Percentiles rank a stretch among this genome's conserved stretches.
Evolutionary conservation across 2,888 invertebrate genomes (phyloP).

Genomic region (Chironomus riparius): DNA sequence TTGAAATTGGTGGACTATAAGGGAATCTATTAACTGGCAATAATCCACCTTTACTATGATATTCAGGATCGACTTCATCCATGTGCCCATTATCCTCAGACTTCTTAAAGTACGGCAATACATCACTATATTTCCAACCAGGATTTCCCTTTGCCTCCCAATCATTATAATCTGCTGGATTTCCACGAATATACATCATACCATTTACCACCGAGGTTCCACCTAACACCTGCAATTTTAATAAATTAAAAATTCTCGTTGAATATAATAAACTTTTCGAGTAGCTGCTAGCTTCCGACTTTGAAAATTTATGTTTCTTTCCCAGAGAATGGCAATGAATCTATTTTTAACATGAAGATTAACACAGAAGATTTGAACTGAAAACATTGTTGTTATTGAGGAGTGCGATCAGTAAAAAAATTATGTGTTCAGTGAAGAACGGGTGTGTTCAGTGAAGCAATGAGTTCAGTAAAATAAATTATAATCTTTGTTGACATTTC

Average conservation of each 20-base stretch:
- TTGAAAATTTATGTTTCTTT: not conserved
- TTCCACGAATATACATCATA: slow-evolving; percentile 92
- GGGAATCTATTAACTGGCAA: slow-evolving; percentile 73
- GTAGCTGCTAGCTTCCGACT: not conserved
- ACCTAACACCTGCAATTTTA: slow-evolving; percentile 53
- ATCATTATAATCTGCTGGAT: slow-evolving; percentile 74
- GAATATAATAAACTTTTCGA: too few relatives aligned
- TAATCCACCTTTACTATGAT: slow-evolving; percentile 68
- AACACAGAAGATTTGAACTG: too few relatives aligned
- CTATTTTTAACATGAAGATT: too few relatives aligned
- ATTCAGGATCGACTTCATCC: slow-evolving; percentile 63
- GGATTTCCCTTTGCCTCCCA: slow-evolving; percentile 80
- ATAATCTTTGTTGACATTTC: too few relatives aligned
- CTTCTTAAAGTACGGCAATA: slow-evolving; percentile 81
- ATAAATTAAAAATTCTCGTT: too few relatives aligned
- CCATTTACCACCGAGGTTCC: slow-evolving; percentile 92
- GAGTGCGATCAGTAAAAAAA: too few relatives aligned
- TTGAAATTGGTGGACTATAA: slow-evolving; percentile 73
- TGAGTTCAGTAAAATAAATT: too few relatives aligned
- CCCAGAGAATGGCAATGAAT: too few relatives aligned
- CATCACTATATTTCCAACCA: slow-evolving; percentile 84
- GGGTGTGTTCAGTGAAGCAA: too few relatives aligned
- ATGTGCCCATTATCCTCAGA: slow-evolving; percentile 71
- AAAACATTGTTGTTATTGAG: too few relatives aligned
- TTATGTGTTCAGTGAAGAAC: too few relatives aligned